phyloP scores from a whole-genome alignment of 2,113 vertebrate genomes.

The Montifringilla adamsi region DNA sequence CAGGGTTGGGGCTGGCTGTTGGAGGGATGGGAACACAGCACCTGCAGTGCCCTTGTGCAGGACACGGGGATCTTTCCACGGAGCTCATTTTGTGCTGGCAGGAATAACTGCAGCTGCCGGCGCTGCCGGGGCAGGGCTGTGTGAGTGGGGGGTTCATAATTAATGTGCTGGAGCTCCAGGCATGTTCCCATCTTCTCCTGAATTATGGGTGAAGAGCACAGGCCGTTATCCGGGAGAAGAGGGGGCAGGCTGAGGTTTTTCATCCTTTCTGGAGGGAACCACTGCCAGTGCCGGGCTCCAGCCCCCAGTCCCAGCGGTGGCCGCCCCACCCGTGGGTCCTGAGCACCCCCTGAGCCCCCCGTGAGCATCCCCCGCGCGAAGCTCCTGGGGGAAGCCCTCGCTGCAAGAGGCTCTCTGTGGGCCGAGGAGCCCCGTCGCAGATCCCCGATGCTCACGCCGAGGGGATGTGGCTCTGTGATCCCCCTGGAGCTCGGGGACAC shows the following conservation, averaged over 20 bases:
- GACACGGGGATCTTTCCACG: not conserved
- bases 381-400: not conserved
- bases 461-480: not conserved
- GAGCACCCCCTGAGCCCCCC: not conserved
- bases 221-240: not conserved
- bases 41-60: not conserved
- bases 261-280: not conserved
- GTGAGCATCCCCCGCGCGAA: fast-evolving
- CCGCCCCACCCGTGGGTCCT: fast-evolving
- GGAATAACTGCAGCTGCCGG: not conserved
- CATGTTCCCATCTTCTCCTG: not conserved
- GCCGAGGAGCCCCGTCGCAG: fast-evolving
- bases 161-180: not conserved
- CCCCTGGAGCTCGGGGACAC: not conserved
- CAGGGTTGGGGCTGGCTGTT: not conserved
- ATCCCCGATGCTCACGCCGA: fast-evolving
- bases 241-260: not conserved
- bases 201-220: not conserved
- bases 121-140: fast-evolving
- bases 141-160: not conserved
- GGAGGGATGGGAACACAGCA: not conserved
- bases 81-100: not conserved
- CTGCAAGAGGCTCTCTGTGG: too few relatives aligned
- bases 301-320: not conserved
- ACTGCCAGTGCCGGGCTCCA: not conserved